Evolutionary conservation across 2,113 vertebrate genomes (phyloP).

Genomic region (Pluvialis apricaria): DNA sequence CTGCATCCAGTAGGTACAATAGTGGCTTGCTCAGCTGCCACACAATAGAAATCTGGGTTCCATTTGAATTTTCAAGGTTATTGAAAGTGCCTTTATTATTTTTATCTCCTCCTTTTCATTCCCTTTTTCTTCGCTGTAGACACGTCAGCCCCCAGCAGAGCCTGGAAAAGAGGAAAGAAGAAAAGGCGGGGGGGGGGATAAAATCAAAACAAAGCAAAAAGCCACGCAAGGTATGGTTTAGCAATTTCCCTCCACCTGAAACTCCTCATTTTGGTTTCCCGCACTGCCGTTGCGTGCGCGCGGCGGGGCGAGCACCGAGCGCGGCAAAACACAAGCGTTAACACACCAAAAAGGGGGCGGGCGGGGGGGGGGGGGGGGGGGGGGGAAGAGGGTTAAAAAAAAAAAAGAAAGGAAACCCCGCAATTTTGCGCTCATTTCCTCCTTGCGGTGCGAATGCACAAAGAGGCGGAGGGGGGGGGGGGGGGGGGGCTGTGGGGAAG

Average conservation of each 20-base stretch:
- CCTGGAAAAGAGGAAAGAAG: neutral
- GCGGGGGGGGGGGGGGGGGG: too few relatives aligned
- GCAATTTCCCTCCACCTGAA: neutral
- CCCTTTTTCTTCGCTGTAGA: neutral
- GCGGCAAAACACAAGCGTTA: rapidly evolving
- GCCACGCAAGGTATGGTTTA: neutral
- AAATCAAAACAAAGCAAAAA: neutral
- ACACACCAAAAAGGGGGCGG: neutral
- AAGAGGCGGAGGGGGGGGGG: neutral
- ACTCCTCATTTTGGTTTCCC: neutral
- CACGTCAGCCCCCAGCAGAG: neutral
- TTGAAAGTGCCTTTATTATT: neutral
- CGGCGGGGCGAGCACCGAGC: neutral
- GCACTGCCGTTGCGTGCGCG: neutral
- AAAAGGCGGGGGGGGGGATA: rapidly evolving
- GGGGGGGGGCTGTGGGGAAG: neutral
- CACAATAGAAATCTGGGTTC: neutral
- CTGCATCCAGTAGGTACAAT: neutral
- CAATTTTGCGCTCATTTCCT: neutral
- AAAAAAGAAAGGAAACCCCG: neutral
- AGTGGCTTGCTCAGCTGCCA: neutral
- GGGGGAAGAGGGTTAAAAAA: neutral
- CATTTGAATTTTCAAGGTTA: neutral
- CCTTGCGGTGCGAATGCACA: neutral
- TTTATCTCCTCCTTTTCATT: neutral